These are phyloP conservation scores for Amphiprion clarkii DNA, from an alignment of 2,797 vertebrate genomes.

Conservation along the genomic window DNA sequence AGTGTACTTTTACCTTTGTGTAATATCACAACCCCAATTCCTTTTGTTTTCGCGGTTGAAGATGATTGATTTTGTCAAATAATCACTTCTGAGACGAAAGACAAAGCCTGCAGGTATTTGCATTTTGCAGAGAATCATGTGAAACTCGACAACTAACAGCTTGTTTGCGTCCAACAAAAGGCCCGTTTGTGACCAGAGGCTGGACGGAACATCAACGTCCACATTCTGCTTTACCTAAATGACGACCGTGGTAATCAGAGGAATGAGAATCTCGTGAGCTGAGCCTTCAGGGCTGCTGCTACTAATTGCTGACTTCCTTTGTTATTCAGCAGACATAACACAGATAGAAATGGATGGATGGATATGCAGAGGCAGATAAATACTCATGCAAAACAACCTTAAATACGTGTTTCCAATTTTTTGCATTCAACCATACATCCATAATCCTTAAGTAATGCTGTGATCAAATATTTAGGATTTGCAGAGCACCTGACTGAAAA, in stretches of 20 bases:
- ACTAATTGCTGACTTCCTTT: constrained; percentile 61
- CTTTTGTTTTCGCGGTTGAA: not conserved
- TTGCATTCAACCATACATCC: not conserved
- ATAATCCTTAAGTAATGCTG: too few species aligned
- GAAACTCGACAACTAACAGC: not conserved
- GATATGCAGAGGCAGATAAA: constrained; percentile 6
- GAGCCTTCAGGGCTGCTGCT: constrained; percentile 41
- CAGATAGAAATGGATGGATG: not conserved
- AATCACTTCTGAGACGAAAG: constrained; percentile 10
- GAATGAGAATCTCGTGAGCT: constrained; percentile 66
- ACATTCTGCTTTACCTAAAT: constrained; percentile 38
- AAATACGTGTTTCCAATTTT: not conserved
- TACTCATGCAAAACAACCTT: not conserved
- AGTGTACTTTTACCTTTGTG: constrained; percentile 9
- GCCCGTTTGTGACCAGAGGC: constrained; percentile 27
- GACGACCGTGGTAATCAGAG: constrained; percentile 35
- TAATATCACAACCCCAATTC: constrained; percentile 8
- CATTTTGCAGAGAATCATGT: constrained; percentile 22
- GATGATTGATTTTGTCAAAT: constrained; percentile 19
- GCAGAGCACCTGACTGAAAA: too few species aligned
- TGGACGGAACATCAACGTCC: constrained; percentile 21
- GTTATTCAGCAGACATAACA: constrained; percentile 22
- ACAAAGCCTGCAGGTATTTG: constrained; percentile 27
- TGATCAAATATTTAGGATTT: too few species aligned
- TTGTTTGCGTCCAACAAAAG: constrained; percentile 23